Base-by-base conservation (phyloP, 2,888 invertebrate species). In the Cataglyphis altisquamis region DNA sequence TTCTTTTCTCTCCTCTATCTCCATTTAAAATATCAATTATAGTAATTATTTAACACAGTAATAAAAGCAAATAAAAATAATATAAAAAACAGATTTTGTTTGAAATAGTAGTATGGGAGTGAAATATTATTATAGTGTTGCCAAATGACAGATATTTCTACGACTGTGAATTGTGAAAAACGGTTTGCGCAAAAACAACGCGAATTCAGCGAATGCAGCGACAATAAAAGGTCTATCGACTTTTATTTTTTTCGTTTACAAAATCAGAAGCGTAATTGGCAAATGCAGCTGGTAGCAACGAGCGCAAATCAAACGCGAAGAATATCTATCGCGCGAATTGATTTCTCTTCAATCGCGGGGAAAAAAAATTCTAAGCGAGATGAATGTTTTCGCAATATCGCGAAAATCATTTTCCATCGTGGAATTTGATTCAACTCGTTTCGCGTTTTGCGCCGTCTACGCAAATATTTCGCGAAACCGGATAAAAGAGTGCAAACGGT, bases 341-440 rank as follows among this genome's bases (percentile, higher is more conserved):
- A 80, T 80, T 80, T 70, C 78, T 57, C 78, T 80, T 80, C 78
- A 80, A 80, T 80, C 72, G 60, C 78, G 60, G 32, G 25, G 1
- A 25, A 32, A 70, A 77, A 75, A 78, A 78, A 68, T 80, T 70
- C 78, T 80, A 80, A 70, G 72, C 78, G 78, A 45, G 45, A 80
- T 60, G 78, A 80, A 80, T 70, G 60, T 80, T 80, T 77, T 70
- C 36, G 78, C 78, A 80, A 80, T 80, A 70, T 80, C 36, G 55
- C 78, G 72, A 70, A 68, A 70, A 70, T 80, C 60, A 80, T 80
- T 80, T 80, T 80, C 72, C 78, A 45, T 18, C n/a, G 45, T 18
- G 77, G 48, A 82, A 82, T 82, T 67, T n/a, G 52, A 77, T 77
- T 67, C 60, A 21, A 48, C 21, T 66, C 52, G n/a, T 36, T 45